Percentiles rank a stretch among this genome's conserved stretches.
Conservation (phyloP, 2,113 vertebrate species). For the Sinocyclocheilus anophthalmus region DNA sequence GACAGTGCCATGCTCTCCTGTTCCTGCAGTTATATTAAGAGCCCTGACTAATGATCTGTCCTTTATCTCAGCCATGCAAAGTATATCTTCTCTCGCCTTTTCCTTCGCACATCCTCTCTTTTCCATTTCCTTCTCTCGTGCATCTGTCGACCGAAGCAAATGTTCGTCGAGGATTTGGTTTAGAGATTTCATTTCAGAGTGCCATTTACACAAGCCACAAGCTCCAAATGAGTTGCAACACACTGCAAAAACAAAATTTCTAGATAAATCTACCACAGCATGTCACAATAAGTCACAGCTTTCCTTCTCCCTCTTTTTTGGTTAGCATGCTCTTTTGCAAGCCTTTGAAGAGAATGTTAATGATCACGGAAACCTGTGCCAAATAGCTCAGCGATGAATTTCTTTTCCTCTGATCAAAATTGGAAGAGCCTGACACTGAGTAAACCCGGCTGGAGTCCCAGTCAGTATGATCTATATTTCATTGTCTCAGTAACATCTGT, state of each 20-base stretch:
- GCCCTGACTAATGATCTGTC: constrained; percentile 45
- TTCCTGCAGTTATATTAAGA: constrained; percentile 30
- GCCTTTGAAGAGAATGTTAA: constrained; percentile 33
- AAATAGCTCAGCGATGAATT: constrained; percentile 28
- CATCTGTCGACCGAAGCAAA: constrained; percentile 15
- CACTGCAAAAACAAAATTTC: constrained; percentile 10
- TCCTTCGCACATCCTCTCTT: constrained; percentile 9
- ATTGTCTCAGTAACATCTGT: constrained; percentile 52
- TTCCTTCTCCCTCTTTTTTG: not conserved
- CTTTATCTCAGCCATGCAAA: constrained; percentile 42
- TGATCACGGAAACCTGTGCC: constrained; percentile 31
- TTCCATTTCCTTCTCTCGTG: constrained; percentile 1
- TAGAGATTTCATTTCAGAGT: not conserved
- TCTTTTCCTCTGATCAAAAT: constrained; percentile 46
- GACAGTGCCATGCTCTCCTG: constrained; percentile 18
- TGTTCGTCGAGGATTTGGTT: constrained; percentile 6
- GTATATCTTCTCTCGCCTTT: constrained; percentile 24
- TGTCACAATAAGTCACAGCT: constrained; percentile 1
- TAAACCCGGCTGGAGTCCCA: constrained; percentile 44
- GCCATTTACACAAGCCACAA: constrained; percentile 13
- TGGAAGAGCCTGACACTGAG: constrained; percentile 40
- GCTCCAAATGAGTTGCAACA: constrained; percentile 15
- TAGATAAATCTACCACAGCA: constrained; percentile 14
- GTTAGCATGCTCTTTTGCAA: constrained; percentile 1
- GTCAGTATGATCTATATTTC: constrained; percentile 50